Evolutionary conservation across 2,797 vertebrate species (phyloP).

Genomic region (Parauchenoglanis punctatus): DNA sequence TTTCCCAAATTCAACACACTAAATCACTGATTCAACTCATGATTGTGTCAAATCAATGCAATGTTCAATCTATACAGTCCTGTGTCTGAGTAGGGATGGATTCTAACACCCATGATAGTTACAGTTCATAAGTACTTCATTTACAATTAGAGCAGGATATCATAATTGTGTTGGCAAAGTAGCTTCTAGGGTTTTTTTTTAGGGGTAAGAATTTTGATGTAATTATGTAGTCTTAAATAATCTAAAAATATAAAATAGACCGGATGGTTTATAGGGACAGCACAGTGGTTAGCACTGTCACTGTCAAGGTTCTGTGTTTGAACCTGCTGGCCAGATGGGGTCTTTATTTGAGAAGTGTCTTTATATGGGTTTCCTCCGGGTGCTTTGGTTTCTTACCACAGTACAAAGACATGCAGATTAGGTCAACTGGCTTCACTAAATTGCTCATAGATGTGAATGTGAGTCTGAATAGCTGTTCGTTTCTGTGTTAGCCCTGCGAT

Average conservation of each 20-base stretch:
- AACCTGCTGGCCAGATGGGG: too few relatives aligned
- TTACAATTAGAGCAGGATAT: not conserved
- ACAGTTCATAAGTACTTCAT: not conserved
- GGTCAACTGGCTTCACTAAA: too few relatives aligned
- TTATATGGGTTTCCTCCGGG: too few relatives aligned
- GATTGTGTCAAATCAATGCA: not conserved
- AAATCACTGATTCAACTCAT: not conserved
- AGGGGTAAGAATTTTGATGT: not conserved
- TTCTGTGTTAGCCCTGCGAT: too few relatives aligned
- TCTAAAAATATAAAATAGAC: not conserved
- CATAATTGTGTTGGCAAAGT: not conserved
- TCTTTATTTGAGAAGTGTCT: too few relatives aligned
- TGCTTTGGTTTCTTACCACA: too few relatives aligned
- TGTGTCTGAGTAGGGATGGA: not conserved
- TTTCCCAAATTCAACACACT: not conserved
- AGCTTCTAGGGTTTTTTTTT: not conserved
- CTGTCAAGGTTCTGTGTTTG: too few relatives aligned
- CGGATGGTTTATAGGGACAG: not conserved
- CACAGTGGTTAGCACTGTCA: too few relatives aligned
- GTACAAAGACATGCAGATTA: too few relatives aligned
- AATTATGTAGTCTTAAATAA: not conserved
- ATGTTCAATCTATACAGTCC: not conserved
- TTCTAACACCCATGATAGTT: not conserved
- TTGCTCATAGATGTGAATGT: too few relatives aligned
- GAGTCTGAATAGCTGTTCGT: too few relatives aligned